These are phyloP conservation scores for Uromys caudimaculatus DNA, from an alignment of 2,797 vertebrate genomes.

Conservation along the genomic window DNA sequence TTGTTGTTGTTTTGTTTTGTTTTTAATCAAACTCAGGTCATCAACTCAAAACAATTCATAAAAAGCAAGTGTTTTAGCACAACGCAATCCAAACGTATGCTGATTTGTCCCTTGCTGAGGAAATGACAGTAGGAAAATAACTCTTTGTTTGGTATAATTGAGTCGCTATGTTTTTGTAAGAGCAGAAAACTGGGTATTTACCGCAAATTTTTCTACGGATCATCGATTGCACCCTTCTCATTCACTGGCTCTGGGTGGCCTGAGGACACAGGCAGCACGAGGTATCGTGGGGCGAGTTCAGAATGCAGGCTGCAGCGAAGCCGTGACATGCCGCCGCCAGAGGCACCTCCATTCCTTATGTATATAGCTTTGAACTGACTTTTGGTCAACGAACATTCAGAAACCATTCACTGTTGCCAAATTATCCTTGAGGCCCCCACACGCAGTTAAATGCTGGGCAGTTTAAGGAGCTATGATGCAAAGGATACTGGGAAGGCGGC, in stretches of 20 bases:
- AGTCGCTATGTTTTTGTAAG: neutral
- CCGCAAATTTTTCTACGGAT: neutral
- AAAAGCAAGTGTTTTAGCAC: neutral
- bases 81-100: neutral
- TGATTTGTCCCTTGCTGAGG: neutral
- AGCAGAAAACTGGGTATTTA: neutral
- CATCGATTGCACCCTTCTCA: neutral
- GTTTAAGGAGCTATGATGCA: neutral
- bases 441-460: neutral
- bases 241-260: neutral
- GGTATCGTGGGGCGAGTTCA: neutral
- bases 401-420: neutral
- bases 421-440: neutral
- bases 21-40: neutral
- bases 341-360: neutral
- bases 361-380: neutral
- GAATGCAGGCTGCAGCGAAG: neutral
- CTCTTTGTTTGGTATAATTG: neutral
- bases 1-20: neutral
- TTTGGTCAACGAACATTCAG: neutral
- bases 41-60: neutral
- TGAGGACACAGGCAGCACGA: neutral
- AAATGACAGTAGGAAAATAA: neutral
- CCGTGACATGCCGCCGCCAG: accelerated
- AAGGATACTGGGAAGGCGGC: neutral